These are phyloP conservation scores for Malurus splendens DNA, from an alignment of 2,797 vertebrate genomes.

Conservation along the genomic window DNA sequence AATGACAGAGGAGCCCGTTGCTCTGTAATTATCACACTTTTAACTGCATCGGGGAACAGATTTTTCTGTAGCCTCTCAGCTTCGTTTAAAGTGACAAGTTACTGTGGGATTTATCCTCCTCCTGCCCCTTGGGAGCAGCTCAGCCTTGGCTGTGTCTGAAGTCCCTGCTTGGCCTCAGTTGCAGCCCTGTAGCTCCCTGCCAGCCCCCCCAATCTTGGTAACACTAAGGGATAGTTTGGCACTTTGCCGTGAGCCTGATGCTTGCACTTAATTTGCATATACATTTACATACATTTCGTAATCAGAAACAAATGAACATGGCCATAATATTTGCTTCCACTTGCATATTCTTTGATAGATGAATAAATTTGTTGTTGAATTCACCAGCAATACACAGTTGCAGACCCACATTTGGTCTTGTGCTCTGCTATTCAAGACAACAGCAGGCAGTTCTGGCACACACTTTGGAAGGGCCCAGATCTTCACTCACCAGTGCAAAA, in stretches of 20 bases:
- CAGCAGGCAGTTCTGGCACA: not conserved
- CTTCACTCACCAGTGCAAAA: not conserved
- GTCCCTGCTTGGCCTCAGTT: slow-evolving; percentile 11
- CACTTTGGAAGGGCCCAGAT: not conserved
- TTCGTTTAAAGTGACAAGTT: slow-evolving; percentile 56
- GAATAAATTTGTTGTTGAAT: slow-evolving; percentile 38
- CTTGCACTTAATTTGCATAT: slow-evolving; percentile 50
- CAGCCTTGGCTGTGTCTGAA: not conserved
- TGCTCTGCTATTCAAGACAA: not conserved
- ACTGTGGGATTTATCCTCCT: slow-evolving; percentile 23
- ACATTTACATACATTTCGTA: slow-evolving; percentile 69
- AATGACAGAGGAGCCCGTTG: slow-evolving; percentile 68
- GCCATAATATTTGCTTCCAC: slow-evolving; percentile 64
- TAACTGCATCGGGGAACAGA: slow-evolving; percentile 64
- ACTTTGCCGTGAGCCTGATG: slow-evolving; percentile 59
- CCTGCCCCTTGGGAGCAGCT: not conserved
- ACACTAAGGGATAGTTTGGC: slow-evolving; percentile 25
- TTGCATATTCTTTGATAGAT: slow-evolving; percentile 49
- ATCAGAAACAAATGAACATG: slow-evolving; percentile 68
- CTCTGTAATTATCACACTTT: slow-evolving; percentile 75
- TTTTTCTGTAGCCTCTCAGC: slow-evolving; percentile 56
- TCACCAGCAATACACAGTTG: slow-evolving; percentile 30
- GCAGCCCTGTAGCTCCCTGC: not conserved
- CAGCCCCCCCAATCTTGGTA: not conserved
- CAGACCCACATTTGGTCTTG: not conserved